Conservation (phyloP, 2,113 vertebrate genomes). For the Thunnus maccoyii region DNA sequence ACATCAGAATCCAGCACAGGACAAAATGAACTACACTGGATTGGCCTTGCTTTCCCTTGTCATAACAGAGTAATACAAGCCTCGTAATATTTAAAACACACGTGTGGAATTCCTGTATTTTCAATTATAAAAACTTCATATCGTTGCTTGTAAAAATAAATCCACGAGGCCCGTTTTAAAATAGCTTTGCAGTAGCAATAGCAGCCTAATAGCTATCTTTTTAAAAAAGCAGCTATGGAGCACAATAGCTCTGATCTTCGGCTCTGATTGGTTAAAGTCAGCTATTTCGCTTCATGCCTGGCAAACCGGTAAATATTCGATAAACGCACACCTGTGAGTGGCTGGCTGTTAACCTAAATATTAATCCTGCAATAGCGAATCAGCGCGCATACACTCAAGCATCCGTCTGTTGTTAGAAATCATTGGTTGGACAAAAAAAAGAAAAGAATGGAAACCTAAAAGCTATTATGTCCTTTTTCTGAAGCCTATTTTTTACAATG, state of each 20-base stretch:
- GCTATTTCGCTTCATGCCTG: constrained; percentile 31
- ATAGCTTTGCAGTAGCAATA: neutral
- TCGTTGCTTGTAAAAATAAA: constrained; percentile 1
- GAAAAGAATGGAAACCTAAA: neutral
- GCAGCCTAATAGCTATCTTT: neutral
- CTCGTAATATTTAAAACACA: neutral
- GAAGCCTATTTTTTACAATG: neutral
- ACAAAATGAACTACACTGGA: constrained; percentile 11
- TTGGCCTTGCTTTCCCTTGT: constrained; percentile 6
- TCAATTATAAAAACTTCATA: neutral
- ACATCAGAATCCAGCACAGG: constrained; percentile 20
- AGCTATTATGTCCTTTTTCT: neutral
- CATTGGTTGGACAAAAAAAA: neutral
- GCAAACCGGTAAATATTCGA: constrained; percentile 24
- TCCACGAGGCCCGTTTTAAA: neutral
- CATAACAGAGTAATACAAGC: constrained; percentile 14
- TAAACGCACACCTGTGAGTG: constrained; percentile 4
- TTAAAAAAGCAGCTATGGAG: neutral
- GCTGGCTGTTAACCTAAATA: constrained; percentile 28
- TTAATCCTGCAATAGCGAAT: neutral
- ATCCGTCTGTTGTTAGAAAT: constrained; percentile 2
- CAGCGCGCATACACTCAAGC: neutral
- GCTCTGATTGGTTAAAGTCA: constrained; percentile 54
- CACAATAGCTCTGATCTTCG: constrained; percentile 23
- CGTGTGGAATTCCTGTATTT: neutral